A percentile compares a stretch with the other conserved stretches of the same genome.
Conservation (phyloP, 2,797 vertebrate genomes). For the Gymnocypris eckloni region DNA sequence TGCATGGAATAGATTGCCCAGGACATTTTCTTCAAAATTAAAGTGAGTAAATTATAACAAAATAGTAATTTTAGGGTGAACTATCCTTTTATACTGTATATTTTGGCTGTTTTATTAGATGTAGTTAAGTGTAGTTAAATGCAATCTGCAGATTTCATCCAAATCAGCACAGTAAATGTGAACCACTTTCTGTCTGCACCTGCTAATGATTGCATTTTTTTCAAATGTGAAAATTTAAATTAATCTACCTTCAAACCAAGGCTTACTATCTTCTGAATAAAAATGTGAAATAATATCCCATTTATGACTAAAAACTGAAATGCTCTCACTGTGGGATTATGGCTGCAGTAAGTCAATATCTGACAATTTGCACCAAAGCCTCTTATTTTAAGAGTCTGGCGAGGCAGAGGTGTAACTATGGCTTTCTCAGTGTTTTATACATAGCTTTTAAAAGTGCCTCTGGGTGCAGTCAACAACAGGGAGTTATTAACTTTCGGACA, state of each 20-base stretch:
- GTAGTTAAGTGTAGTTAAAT: background rate
- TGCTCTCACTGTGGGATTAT: conserved; percentile 26
- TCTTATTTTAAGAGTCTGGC: conserved; percentile 53
- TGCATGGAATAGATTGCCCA: background rate
- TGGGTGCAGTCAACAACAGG: conserved; percentile 43
- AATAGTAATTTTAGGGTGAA: background rate
- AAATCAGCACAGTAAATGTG: background rate
- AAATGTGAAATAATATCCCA: conserved; percentile 11
- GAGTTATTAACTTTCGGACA: conserved; percentile 50
- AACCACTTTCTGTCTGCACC: background rate
- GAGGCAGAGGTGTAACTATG: conserved; percentile 51
- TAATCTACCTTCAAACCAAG: background rate
- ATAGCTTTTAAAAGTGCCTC: conserved; percentile 53
- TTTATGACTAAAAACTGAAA: conserved; percentile 24
- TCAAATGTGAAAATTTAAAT: conserved; percentile 10
- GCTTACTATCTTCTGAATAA: conserved; percentile 9
- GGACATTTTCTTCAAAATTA: background rate
- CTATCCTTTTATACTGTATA: background rate
- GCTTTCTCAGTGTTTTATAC: conserved; percentile 53
- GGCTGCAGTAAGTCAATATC: conserved; percentile 39
- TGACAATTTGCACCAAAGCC: conserved; percentile 35
- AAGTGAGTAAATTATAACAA: background rate
- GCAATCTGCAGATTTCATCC: background rate
- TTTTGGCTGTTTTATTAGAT: background rate
- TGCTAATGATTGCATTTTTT: background rate